phyloP scores from a whole-genome alignment of 2,797 vertebrate species.

The Carapus acus region DNA sequence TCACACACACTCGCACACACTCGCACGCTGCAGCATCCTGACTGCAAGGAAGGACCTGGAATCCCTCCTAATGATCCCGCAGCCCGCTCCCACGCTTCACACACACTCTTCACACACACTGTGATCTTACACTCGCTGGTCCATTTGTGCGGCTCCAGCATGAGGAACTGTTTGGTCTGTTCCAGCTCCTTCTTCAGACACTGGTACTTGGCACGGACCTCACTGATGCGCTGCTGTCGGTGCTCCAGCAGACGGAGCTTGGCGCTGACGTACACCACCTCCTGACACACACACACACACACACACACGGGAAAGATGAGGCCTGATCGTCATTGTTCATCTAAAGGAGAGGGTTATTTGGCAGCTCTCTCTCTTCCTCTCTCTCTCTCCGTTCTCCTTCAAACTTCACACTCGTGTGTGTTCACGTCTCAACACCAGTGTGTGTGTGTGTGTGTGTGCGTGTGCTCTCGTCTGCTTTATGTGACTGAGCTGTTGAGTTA shows the following conservation, averaged over 20 bases:
- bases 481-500: slow-evolving; percentile 47
- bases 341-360: slow-evolving; percentile 18
- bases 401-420: slow-evolving; percentile 31
- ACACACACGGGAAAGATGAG: slow-evolving; percentile 6
- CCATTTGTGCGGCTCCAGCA: slow-evolving; percentile 96
- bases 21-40: too few species aligned
- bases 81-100: background rate
- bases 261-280: slow-evolving; percentile 80
- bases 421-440: slow-evolving; percentile 25
- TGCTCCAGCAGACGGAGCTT: slow-evolving; percentile 89
- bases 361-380: slow-evolving; percentile 13
- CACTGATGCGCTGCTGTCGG: slow-evolving; percentile 91
- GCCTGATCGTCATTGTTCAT: slow-evolving; percentile 25
- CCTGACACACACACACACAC: slow-evolving; percentile 62
- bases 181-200: slow-evolving; percentile 95
- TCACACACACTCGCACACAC: too few species aligned
- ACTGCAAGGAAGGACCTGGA: too few species aligned
- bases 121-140: slow-evolving; percentile 87
- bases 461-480: slow-evolving; percentile 23
- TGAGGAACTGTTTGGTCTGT: slow-evolving; percentile 91
- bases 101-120: background rate
- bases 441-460: background rate
- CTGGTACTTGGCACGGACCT: slow-evolving; percentile 91
- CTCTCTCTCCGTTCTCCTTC: too few species aligned
- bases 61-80: too few species aligned